phyloP scores from a whole-genome alignment of 2,888 invertebrate genomes.

The Nipponacmea schrenckii region DNA sequence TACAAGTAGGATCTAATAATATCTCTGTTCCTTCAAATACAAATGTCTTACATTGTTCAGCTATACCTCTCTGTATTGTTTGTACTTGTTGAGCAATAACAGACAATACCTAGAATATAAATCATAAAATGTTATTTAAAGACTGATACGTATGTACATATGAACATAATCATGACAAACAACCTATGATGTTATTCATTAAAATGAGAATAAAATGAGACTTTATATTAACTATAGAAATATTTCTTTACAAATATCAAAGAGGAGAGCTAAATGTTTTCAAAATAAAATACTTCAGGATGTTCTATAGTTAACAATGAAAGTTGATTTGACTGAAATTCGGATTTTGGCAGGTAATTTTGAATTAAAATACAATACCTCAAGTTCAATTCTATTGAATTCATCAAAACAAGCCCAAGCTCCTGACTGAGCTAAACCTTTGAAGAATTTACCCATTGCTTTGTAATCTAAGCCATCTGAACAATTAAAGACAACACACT shows the following conservation, averaged over 20 bases:
- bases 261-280: no score
- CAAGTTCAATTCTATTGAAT: slow-evolving; percentile 68
- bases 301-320: background rate
- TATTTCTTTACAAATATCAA: no score
- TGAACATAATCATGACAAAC: no score
- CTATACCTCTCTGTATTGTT: slow-evolving; percentile 67
- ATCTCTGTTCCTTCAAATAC: slow-evolving; percentile 67
- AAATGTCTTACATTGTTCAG: slow-evolving; percentile 62
- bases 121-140: background rate
- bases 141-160: background rate
- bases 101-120: slow-evolving; percentile 59
- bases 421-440: slow-evolving; percentile 67
- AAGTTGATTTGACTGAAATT: background rate
- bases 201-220: no score
- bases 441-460: slow-evolving; percentile 69
- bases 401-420: slow-evolving; percentile 69
- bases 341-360: background rate
- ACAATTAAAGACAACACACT: slow-evolving; percentile 69
- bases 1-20: slow-evolving; percentile 66
- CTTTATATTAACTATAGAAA: no score
- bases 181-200: no score
- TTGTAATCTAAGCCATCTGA: slow-evolving; percentile 68
- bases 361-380: slow-evolving; percentile 46
- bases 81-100: slow-evolving; percentile 68
- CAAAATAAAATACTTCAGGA: no score